Conservation (phyloP, 2,888 invertebrate species). For the Maniola hyperantus region DNA sequence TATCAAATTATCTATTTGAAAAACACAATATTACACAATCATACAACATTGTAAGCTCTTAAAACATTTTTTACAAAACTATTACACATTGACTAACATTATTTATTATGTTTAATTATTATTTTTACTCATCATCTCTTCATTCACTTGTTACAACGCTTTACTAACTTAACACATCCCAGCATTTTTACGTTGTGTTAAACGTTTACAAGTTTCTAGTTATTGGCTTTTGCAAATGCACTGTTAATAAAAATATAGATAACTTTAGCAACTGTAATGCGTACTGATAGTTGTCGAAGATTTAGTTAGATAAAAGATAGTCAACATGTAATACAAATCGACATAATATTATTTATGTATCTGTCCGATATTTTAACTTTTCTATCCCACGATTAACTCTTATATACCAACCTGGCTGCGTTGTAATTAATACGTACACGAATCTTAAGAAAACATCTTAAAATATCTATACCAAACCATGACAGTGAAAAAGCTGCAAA, state of each 20-base stretch:
- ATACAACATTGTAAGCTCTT: not conserved
- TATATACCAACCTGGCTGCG: slow-evolving; percentile 50
- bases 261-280: slow-evolving; percentile 78
- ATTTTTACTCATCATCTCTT: slow-evolving; percentile 39
- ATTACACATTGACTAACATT: slow-evolving; percentile 40
- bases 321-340: slow-evolving; percentile 43
- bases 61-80: slow-evolving; percentile 15
- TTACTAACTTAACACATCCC: slow-evolving; percentile 51
- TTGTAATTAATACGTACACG: slow-evolving; percentile 56
- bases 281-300: slow-evolving; percentile 63
- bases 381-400: slow-evolving; percentile 71
- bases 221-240: slow-evolving; percentile 74
- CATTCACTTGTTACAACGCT: slow-evolving; percentile 53
- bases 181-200: slow-evolving; percentile 44
- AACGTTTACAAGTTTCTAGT: slow-evolving; percentile 49
- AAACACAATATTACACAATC: slow-evolving; percentile 6
- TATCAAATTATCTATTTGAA: not conserved
- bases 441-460: slow-evolving; percentile 79
- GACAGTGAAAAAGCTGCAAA: slow-evolving; percentile 56
- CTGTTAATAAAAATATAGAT: slow-evolving; percentile 57
- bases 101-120: slow-evolving; percentile 43
- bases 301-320: slow-evolving; percentile 27
- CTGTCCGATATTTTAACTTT: slow-evolving; percentile 63
- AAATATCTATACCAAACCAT: slow-evolving; percentile 49
- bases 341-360: slow-evolving; percentile 49